Evolutionary conservation across 1,140 invertebrate genomes (phyloP).

Genomic region (Drosophila kepulauana): DNA sequence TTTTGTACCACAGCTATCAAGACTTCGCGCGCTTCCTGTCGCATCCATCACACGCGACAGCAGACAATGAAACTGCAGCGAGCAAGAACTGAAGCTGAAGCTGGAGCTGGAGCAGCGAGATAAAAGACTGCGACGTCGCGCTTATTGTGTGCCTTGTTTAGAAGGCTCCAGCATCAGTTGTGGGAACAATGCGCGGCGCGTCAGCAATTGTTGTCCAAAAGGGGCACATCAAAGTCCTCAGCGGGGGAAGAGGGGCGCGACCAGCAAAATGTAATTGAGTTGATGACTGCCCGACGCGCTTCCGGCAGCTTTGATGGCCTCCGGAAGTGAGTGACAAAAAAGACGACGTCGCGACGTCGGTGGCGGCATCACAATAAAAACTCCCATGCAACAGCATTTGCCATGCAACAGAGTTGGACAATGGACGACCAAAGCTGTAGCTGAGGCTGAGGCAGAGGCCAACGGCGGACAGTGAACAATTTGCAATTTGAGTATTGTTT

Average conservation of each 20-base stretch:
- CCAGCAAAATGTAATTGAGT: constrained; percentile 76
- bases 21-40: constrained; percentile 73
- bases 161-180: constrained; percentile 49
- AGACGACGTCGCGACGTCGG: constrained; percentile 1
- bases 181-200: constrained; percentile 48
- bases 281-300: constrained; percentile 70
- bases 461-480: constrained; percentile 27
- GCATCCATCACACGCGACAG: constrained; percentile 74
- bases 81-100: not conserved
- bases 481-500: constrained; percentile 68
- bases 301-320: constrained; percentile 78
- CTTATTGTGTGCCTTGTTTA: constrained; percentile 76
- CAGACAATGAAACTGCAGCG: constrained; percentile 53
- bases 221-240: constrained; percentile 32
- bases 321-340: constrained; percentile 70
- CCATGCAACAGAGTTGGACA: not conserved
- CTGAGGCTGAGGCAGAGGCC: too few relatives aligned
- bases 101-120: constrained; percentile 43
- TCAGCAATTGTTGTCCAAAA: constrained; percentile 45
- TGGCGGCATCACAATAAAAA: constrained; percentile 32
- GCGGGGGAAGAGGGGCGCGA: constrained; percentile 45
- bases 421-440: not conserved
- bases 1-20: constrained; percentile 52
- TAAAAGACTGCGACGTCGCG: constrained; percentile 66
- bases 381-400: constrained; percentile 12